Conservation (phyloP, 2,888 invertebrate species). For the Acrocera orbiculus region DNA sequence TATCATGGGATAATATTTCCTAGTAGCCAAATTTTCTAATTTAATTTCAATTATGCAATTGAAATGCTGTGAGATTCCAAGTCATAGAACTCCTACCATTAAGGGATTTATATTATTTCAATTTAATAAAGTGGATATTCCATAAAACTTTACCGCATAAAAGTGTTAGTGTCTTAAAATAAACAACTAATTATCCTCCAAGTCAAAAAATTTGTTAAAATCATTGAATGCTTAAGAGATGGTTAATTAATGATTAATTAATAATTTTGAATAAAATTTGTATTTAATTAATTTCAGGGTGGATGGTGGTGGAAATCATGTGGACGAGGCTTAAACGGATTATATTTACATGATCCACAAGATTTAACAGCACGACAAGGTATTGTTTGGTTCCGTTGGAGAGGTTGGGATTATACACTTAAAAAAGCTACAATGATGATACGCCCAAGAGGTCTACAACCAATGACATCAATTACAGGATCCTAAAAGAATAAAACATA, state of each 20-base stretch:
- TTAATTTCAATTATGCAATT: no score
- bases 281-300: conserved; percentile 32
- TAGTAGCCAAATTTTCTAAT: no score
- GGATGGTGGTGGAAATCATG: conserved; percentile 96
- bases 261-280: not conserved
- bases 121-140: no score
- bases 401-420: conserved; percentile 86
- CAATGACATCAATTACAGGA: conserved; percentile 8
- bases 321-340: conserved; percentile 73
- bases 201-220: not conserved
- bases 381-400: conserved; percentile 90
- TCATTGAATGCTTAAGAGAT: not conserved
- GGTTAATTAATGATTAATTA: no score
- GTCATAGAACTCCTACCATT: no score
- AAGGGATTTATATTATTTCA: no score
- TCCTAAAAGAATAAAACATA: conserved; percentile 3
- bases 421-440: conserved; percentile 87
- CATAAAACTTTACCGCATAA: no score
- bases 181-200: no score
- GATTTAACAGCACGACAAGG: conserved; percentile 81
- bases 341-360: conserved; percentile 77
- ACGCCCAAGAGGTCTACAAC: conserved; percentile 40
- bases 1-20: no score
- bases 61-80: no score
- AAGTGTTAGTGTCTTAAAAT: no score